A percentile compares a stretch with the other conserved stretches of the same genome.
Conservation (phyloP, 1,140 invertebrate genomes). For the Goniozus legneri region DNA sequence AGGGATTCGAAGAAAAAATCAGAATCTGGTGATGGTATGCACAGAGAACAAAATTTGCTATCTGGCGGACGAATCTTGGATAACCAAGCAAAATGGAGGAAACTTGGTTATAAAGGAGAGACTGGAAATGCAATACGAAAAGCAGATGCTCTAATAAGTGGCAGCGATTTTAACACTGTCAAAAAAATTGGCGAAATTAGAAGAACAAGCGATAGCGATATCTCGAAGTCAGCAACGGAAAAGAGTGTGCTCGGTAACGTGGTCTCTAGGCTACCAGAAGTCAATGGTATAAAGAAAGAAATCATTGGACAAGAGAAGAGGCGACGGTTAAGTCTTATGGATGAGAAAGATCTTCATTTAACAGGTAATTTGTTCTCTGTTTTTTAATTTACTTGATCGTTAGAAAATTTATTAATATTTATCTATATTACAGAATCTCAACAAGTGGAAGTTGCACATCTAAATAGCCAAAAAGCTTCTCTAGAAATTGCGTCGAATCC, state of each 20-base stretch:
- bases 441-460: slow-evolving; percentile 38
- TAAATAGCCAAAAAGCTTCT: slow-evolving; percentile 34
- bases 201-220: slow-evolving; percentile 54
- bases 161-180: slow-evolving; percentile 35
- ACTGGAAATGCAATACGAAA: slow-evolving; percentile 32
- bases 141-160: slow-evolving; percentile 31
- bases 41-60: slow-evolving; percentile 50
- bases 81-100: slow-evolving; percentile 50
- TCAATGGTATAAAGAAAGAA: slow-evolving; percentile 50
- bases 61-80: slow-evolving; percentile 50
- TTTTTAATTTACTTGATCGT: not conserved
- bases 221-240: slow-evolving; percentile 31
- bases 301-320: slow-evolving; percentile 47
- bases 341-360: slow-evolving; percentile 50
- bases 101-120: slow-evolving; percentile 48
- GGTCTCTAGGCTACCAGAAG: slow-evolving; percentile 37
- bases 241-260: slow-evolving; percentile 35
- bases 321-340: slow-evolving; percentile 46
- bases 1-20: slow-evolving; percentile 56
- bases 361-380: slow-evolving; percentile 31
- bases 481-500: slow-evolving; percentile 18
- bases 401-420: slow-evolving; percentile 10
- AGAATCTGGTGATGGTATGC: slow-evolving; percentile 48
- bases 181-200: slow-evolving; percentile 49
- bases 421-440: slow-evolving; percentile 46